These are phyloP conservation scores for Tamandua tetradactyla DNA, from an alignment of 2,797 vertebrate genomes.

Conservation along the genomic window DNA sequence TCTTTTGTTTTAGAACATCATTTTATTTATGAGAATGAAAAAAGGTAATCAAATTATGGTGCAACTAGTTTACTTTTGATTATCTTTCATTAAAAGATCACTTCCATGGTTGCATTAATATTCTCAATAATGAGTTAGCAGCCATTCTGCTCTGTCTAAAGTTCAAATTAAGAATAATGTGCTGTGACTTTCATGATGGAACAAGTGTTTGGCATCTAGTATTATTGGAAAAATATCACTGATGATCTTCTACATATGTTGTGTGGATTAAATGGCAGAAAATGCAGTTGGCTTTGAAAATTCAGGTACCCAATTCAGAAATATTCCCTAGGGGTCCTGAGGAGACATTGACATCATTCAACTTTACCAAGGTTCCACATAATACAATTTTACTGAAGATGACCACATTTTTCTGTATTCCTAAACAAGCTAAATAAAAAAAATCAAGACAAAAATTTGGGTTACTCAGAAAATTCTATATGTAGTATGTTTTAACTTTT, in stretches of 20 bases:
- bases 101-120: not conserved
- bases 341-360: slow-evolving; percentile 38
- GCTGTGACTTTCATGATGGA: slow-evolving; percentile 58
- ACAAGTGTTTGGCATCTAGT: slow-evolving; percentile 63
- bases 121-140: not conserved
- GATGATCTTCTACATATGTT: slow-evolving; percentile 49
- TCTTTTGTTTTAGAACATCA: not conserved
- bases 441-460: not conserved
- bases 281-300: slow-evolving; percentile 63
- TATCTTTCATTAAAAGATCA: not conserved
- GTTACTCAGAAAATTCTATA: not conserved
- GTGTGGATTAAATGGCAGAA: slow-evolving; percentile 54
- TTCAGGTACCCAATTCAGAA: slow-evolving; percentile 59
- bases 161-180: slow-evolving; percentile 38
- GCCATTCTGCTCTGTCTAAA: slow-evolving; percentile 20
- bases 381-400: slow-evolving; percentile 45
- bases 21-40: not conserved
- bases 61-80: not conserved
- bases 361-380: not conserved
- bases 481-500: not conserved
- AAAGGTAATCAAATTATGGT: not conserved
- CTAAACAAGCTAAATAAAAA: not conserved
- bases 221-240: slow-evolving; percentile 59
- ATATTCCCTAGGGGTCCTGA: slow-evolving; percentile 53
- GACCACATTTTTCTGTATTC: slow-evolving; percentile 3